A percentile compares a stretch with the other conserved stretches of the same genome.
Evolutionary conservation across 2,797 vertebrate genomes (phyloP).

Genomic region (Vultur gryphus): DNA sequence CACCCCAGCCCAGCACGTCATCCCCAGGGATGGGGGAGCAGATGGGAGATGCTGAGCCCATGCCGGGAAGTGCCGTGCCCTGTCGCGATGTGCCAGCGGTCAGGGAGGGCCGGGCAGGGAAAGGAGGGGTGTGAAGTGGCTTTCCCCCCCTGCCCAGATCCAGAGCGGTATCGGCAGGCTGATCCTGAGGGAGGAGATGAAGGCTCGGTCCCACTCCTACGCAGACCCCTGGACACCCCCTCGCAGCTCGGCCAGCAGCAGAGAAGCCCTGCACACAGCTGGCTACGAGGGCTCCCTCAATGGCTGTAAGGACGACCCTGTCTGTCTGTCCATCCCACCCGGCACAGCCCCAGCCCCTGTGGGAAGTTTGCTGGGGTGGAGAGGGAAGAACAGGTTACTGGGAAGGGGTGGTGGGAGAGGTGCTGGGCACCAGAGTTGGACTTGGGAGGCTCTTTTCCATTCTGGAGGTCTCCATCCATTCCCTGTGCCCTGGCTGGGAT

Average conservation of each 20-base stretch:
- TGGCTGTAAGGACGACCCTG: constrained; percentile 82
- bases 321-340: rapidly evolving
- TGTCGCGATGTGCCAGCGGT: rapidly evolving
- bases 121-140: rapidly evolving
- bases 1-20: background rate
- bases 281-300: constrained; percentile 89
- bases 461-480: background rate
- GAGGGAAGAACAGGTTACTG: background rate
- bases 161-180: constrained; percentile 92
- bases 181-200: constrained; percentile 99
- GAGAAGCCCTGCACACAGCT: constrained; percentile 85
- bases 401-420: background rate
- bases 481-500: background rate
- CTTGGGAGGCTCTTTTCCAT: background rate
- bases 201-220: constrained; percentile 88
- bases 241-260: constrained; percentile 89
- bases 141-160: constrained; percentile 73
- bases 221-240: constrained; percentile 90
- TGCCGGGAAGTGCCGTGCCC: background rate
- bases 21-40: background rate
- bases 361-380: background rate
- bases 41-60: background rate
- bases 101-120: background rate
- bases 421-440: background rate
- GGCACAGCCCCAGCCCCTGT: background rate